A percentile compares a stretch with the other conserved stretches of the same genome.
phyloP scores from a whole-genome alignment of 2,797 vertebrate genomes.

The Ctenochaetus hawaiiensis region DNA sequence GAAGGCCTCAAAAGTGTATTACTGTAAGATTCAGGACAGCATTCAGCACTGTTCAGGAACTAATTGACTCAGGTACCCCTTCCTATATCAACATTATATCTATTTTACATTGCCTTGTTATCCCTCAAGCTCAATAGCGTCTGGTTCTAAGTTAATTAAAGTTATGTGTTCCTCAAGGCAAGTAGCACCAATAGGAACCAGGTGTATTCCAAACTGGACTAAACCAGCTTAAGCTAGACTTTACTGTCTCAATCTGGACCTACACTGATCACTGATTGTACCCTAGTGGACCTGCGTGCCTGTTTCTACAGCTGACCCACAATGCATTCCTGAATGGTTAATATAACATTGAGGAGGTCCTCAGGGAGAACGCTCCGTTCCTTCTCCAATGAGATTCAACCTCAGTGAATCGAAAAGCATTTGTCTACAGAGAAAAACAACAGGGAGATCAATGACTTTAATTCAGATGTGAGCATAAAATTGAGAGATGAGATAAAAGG shows the following conservation, averaged over 20 bases:
- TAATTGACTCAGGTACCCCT: constrained; percentile 49
- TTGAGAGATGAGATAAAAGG: not conserved
- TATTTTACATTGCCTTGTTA: constrained; percentile 49
- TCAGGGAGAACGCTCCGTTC: constrained; percentile 65
- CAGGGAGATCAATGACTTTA: constrained; percentile 15
- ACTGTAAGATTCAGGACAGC: constrained; percentile 42
- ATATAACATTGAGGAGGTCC: constrained; percentile 47
- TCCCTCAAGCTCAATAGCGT: constrained; percentile 27
- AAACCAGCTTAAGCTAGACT: constrained; percentile 43
- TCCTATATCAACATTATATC: constrained; percentile 26
- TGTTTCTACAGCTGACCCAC: constrained; percentile 60
- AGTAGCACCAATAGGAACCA: constrained; percentile 32
- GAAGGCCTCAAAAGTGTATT: constrained; percentile 24
- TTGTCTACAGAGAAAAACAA: constrained; percentile 13
- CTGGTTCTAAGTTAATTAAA: constrained; percentile 39
- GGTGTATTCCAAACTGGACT: constrained; percentile 34
- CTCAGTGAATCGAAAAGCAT: constrained; percentile 29
- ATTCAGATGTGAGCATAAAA: constrained; percentile 9
- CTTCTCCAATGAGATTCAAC: constrained; percentile 47
- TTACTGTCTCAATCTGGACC: constrained; percentile 47
- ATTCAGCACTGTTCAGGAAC: constrained; percentile 46
- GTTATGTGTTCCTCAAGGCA: constrained; percentile 35
- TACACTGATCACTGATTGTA: constrained; percentile 67
- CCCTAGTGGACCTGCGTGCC: constrained; percentile 51
- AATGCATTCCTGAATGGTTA: constrained; percentile 52